Evolutionary conservation across 2,888 invertebrate species (phyloP), one percentile per base, ranked within the genome.

Genomic region (Zeuzera pyrina): DNA sequence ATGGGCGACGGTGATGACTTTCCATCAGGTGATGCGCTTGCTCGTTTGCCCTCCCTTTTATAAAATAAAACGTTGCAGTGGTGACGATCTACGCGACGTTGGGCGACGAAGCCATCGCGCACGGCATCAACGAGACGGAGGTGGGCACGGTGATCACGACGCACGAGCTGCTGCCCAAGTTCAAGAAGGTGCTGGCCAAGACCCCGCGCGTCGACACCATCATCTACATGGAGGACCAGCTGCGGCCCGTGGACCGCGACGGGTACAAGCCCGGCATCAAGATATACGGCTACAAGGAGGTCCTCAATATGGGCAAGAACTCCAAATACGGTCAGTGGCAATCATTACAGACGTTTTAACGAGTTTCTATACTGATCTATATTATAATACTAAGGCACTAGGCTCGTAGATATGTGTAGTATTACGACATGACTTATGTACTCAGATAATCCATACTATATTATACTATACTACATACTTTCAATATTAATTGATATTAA

Each of bases 61-160:
- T 19, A 19, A 34, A 15, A 5, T 28, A 30, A 4, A 42, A 41
- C 23, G 15, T 74, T 51, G 41, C 85, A 86, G 93, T 98, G 59
- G 97, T 97, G 2, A 99, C 98, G 0, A 91, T 99, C 49, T 99
- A 99, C 71, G 94, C 98, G 1, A 98, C 98, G 0, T 85, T 99
- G 8, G 97, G 98, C 19, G 96, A 97, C 61, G 98, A 98, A 4
- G 98, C 97, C 2, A 93, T 99, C 39, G 91, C 93, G 3, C 97
- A 97, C 74, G 97, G 97, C 49, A 93, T 99, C 59, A 96, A 95
- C 67, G 97, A 99, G 85, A 97, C 98, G 0, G 96, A 97, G 65
- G 97, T 95, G 1, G 90, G 91, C 27, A 91, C 94, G 5, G 93
- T 98, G 21, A 93, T 99, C 62, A 98, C 98, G 11, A 91, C 95